phyloP scores from a whole-genome alignment of 2,888 invertebrate genomes.

The Syritta pipiens region DNA sequence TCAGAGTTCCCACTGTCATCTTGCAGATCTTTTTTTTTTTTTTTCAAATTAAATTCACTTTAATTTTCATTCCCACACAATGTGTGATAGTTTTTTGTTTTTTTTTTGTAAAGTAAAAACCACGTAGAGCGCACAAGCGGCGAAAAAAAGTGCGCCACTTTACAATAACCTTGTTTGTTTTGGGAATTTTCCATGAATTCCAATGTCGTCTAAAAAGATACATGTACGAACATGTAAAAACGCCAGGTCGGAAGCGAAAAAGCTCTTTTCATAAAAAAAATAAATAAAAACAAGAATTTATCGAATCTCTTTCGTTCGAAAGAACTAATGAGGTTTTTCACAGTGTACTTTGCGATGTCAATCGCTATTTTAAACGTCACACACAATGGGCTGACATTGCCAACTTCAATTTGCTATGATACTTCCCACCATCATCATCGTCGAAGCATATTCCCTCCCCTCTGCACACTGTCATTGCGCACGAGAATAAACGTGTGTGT shows the following conservation, averaged over 20 bases:
- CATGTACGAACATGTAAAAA: neutral
- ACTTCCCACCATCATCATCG: neutral
- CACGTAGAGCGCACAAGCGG: constrained; percentile 22
- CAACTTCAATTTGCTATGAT: constrained; percentile 16
- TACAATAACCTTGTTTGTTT: constrained; percentile 49
- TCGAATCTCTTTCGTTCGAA: neutral
- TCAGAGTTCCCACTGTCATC: too few relatives aligned
- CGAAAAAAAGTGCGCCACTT: constrained; percentile 38
- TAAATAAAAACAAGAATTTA: neutral
- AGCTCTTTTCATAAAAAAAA: neutral
- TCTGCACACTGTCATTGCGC: too few relatives aligned
- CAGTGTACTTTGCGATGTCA: neutral
- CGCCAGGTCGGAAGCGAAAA: neutral
- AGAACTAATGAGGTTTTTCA: neutral
- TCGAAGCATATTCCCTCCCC: neutral
- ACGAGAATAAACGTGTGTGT: neutral
- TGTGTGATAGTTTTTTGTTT: constrained; percentile 3
- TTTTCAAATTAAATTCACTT: too few relatives aligned
- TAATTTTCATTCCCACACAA: neutral
- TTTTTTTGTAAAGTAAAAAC: neutral
- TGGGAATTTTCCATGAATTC: constrained; percentile 61
- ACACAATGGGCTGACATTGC: constrained; percentile 20
- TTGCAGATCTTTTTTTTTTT: too few relatives aligned
- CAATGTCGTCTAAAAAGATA: constrained; percentile 25
- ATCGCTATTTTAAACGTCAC: constrained; percentile 31